Evolutionary conservation across 2,113 vertebrate species (phyloP).

Genomic region (Octodon degus): DNA sequence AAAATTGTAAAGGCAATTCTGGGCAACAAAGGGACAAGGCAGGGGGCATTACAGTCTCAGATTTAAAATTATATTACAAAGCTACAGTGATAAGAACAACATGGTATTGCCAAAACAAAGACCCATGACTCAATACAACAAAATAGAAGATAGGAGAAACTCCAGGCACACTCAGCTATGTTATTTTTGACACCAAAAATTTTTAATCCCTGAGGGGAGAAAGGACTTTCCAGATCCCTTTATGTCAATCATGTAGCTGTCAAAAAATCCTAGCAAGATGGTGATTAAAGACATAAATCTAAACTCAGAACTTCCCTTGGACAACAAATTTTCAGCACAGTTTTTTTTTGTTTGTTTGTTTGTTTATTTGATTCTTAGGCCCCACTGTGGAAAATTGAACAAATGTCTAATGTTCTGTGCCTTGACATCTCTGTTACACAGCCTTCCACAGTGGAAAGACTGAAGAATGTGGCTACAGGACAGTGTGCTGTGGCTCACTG

Average conservation of each 20-base stretch:
- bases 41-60: neutral
- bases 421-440: neutral
- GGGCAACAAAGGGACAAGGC: neutral
- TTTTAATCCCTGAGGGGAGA: neutral
- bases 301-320: neutral
- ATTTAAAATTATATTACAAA: neutral
- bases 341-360: too few relatives aligned
- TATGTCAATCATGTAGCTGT: neutral
- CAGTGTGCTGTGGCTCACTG: neutral
- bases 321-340: neutral
- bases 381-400: neutral
- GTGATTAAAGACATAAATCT: constrained; percentile 44
- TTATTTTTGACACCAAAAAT: neutral
- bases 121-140: neutral
- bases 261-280: neutral
- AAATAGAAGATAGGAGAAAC: neutral
- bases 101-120: neutral
- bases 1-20: neutral
- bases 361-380: neutral
- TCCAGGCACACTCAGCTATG: neutral
- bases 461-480: neutral
- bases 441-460: neutral
- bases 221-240: neutral
- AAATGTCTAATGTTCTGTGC: neutral
- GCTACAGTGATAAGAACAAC: neutral